phyloP scores from a whole-genome alignment of 2,888 invertebrate genomes.

The Trichopria drosophilae region DNA sequence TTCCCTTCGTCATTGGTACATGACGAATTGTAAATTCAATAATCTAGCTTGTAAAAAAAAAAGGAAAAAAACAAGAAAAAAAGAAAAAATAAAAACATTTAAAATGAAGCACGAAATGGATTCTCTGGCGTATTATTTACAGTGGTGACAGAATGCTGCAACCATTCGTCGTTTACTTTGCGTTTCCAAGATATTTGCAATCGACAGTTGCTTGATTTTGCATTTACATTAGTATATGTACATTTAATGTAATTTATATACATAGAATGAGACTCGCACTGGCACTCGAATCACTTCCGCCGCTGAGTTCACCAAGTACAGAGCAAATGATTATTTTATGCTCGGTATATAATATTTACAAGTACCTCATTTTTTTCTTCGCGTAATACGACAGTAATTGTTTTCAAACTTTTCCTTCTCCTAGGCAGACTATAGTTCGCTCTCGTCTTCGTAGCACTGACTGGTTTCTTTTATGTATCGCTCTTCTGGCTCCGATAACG shows the following conservation, averaged over 20 bases:
- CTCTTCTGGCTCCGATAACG: too few relatives aligned
- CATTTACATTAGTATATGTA: constrained; percentile 53
- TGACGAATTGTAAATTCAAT: too few relatives aligned
- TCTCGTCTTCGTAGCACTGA: not conserved
- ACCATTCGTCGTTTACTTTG: constrained; percentile 3
- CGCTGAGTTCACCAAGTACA: constrained; percentile 49
- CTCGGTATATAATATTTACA: constrained; percentile 55
- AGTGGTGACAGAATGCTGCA: constrained; percentile 18
- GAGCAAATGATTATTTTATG: constrained; percentile 48
- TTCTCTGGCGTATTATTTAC: constrained; percentile 18
- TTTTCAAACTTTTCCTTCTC: too few relatives aligned
- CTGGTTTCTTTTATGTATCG: not conserved
- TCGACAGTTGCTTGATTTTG: constrained; percentile 56
- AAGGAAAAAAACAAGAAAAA: too few relatives aligned
- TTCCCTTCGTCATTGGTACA: too few relatives aligned
- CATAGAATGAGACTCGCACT: constrained; percentile 58
- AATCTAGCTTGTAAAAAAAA: too few relatives aligned
- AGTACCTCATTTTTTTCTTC: constrained; percentile 47
- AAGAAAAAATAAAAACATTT: too few relatives aligned
- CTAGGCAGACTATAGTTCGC: too few relatives aligned
- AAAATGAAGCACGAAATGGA: constrained; percentile 26
- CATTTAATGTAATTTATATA: constrained; percentile 57
- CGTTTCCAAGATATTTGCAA: not conserved
- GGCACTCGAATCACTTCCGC: constrained; percentile 52
- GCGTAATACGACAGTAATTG: constrained; percentile 49